Conservation (phyloP, 2,113 vertebrate genomes). For the Python bivittatus region DNA sequence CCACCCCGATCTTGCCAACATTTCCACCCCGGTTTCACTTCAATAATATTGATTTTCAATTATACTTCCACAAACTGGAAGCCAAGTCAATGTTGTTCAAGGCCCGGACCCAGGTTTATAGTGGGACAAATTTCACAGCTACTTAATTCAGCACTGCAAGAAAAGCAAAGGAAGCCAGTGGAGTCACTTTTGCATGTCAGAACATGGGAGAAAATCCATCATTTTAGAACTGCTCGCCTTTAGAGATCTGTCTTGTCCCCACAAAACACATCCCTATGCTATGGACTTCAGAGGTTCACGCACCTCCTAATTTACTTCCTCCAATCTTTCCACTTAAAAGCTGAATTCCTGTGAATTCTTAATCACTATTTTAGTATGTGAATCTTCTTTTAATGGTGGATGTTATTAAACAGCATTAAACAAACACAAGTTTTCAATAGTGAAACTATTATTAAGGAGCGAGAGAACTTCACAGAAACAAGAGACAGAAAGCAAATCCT, state of each 20-base stretch:
- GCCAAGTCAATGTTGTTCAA: neutral
- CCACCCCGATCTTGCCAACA: constrained; percentile 6
- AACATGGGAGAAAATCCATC: neutral
- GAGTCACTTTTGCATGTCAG: neutral
- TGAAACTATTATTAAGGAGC: neutral
- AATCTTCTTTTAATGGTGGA: fast-evolving
- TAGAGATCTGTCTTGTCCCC: neutral
- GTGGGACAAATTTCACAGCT: neutral
- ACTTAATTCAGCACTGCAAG: neutral
- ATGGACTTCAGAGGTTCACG: neutral
- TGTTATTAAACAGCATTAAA: fast-evolving
- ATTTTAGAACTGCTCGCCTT: neutral
- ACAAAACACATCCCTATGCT: neutral
- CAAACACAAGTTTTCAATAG: neutral
- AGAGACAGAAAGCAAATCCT: constrained; percentile 48
- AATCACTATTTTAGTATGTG: fast-evolving
- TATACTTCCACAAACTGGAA: neutral
- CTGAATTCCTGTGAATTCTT: fast-evolving
- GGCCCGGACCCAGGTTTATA: neutral
- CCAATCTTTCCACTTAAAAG: neutral
- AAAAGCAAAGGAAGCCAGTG: neutral
- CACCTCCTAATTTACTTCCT: neutral
- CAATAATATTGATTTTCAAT: constrained; percentile 11
- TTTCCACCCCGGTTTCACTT: neutral
- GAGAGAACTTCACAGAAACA: neutral